Evolutionary conservation across 2,797 vertebrate species (phyloP), one percentile per base, ranked within the genome.

Genomic region (Hafferia zeledoni): DNA sequence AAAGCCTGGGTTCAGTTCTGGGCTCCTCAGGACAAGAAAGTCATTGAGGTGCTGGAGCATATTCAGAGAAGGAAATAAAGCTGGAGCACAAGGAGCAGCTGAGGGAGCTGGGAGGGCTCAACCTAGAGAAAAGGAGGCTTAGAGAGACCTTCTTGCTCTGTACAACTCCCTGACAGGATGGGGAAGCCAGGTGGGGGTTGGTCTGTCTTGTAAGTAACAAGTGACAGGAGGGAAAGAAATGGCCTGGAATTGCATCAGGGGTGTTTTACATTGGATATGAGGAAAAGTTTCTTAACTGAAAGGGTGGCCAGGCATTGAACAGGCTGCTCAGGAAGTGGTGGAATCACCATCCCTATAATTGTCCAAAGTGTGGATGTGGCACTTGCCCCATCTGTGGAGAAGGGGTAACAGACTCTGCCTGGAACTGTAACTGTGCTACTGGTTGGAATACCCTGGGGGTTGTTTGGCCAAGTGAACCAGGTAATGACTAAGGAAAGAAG

Each of bases 41-140:
- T 23, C 9, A 4, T 8, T 2, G 57, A 39, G 44, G 37, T n/a
- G 43, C 16, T 57, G 43, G 37, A 50, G 31, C 0, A 0, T 12
- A 13, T 56, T 19, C 43, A 70, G 79, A 5, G 31, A 31, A 82
- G 33, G 69, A 18, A 52, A 18, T 1, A 4, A 46, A 43, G 25
- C 25, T 49, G 35, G 24, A 37, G 53, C 23, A 27, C 46, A 25
- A n/a, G 7, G 17, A 35, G 10, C 2, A 1, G 27, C 63, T 68
- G 52, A 68, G 24, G 43, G 64, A 33, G 44, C 24, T 68, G 53
- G 64, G 3, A 20, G 39, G 39, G 37, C 52, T 72, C 17, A 64
- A 44, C 11, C 17, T 46, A 50, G 57, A 59, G 39, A 2, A 71
- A 35, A 83, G 33, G 28, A 8, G 10, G 44, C 6, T 52, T 39